Evolutionary conservation across 2,113 vertebrate species (phyloP), one percentile per base, ranked within the genome.

Genomic region (Galbula dea): DNA sequence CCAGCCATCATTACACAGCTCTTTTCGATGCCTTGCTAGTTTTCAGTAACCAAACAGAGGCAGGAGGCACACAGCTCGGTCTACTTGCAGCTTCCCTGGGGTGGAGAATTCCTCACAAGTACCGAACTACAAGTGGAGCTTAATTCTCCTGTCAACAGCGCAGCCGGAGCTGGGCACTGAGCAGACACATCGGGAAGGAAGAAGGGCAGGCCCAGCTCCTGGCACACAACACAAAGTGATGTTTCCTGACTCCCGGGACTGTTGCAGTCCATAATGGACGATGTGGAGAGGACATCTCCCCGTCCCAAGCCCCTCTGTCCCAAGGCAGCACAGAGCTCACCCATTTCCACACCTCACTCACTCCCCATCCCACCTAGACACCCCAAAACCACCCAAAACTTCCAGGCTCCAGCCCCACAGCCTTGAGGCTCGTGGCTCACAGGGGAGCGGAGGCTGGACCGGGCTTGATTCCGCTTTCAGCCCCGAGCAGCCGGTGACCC

Each of bases 1-100:
- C 78, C 78, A 84, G 91, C 91, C 87, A 11, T 79, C 91, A 34
- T 94, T 93, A 95, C 93, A 91, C 84, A 89, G 96, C 84, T 92
- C 75, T 89, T 95, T 78, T 71, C 49, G 1, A 45, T 37, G 74
- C 68, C 63, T 52, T 9, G 21, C 30, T 45, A 7, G 9, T 45
- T 43, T 39, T 22, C 55, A 52, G 3, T 12, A 55, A 74, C 54
- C 7, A 7, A 20, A 37, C 0, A 2, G 23, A 41, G 66, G 13
- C 30, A 8, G 34, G 30, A 36, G 29, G 19, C 48, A 32, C 7
- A 11, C 15, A 36, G 3, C 58, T 48, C 37, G 3, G 39, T 10
- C n/a, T 6, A 6, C 49, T 41, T 4, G 2, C 61, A 34, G 10
- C 34, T 52, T 39, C 30, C 26, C 1, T 43, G 41, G 9, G 7